Evolutionary conservation across 2,888 invertebrate genomes (phyloP).

Genomic region (Matsumyia berberina): DNA sequence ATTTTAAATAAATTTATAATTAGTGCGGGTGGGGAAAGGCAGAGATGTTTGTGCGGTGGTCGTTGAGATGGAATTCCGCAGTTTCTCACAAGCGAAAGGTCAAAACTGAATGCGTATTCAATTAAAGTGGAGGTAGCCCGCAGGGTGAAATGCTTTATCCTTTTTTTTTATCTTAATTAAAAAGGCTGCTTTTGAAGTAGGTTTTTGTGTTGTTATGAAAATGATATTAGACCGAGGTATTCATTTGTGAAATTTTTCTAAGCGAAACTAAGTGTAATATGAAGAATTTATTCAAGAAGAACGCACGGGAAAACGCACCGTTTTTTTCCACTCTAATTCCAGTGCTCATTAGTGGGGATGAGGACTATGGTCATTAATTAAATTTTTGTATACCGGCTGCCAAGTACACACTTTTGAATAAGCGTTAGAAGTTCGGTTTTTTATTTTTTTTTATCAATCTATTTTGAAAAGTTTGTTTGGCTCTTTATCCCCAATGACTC

Average conservation of each 20-base stretch:
- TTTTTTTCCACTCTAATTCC: too few species aligned
- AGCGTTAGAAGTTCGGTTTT: too few species aligned
- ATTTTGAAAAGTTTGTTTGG: too few species aligned
- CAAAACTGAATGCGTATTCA: constrained; percentile 5
- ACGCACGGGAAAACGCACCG: too few species aligned
- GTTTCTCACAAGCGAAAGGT: neutral
- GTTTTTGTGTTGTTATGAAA: constrained; percentile 1
- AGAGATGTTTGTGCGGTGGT: neutral
- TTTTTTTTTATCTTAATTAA: neutral
- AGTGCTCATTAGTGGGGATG: too few species aligned
- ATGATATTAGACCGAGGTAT: neutral
- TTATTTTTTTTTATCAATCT: too few species aligned
- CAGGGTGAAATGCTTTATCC: neutral
- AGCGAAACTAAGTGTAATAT: neutral
- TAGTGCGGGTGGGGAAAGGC: neutral
- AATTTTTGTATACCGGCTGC: too few species aligned
- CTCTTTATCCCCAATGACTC: too few species aligned
- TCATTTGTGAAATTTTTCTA: neutral
- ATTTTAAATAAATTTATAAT: constrained; percentile 4
- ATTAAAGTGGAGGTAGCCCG: constrained; percentile 1
- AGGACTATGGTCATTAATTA: too few species aligned
- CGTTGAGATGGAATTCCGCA: neutral
- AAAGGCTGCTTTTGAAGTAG: neutral
- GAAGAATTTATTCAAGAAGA: too few species aligned
- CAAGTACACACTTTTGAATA: too few species aligned